A percentile compares a stretch with the other conserved stretches of the same genome.
Evolutionary conservation across 2,888 invertebrate species (phyloP).

Genomic region (Heliconius erato): DNA sequence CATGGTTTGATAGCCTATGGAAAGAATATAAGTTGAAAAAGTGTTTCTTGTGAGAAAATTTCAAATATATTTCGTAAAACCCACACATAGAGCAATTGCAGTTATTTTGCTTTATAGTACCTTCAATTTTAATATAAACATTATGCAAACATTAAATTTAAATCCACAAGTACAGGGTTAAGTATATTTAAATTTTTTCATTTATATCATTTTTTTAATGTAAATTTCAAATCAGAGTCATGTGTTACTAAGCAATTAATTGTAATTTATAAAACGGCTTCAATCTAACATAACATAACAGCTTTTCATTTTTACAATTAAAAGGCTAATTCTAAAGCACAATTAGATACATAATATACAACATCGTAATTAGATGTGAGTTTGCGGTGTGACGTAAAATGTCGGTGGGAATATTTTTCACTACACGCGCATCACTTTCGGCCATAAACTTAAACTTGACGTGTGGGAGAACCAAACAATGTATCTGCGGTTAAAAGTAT

Average conservation of each 20-base stretch:
- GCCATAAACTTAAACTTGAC: conserved; percentile 48
- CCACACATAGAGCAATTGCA: not conserved
- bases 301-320: conserved; percentile 6
- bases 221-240: not conserved
- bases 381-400: conserved; percentile 15
- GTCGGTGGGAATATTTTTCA: conserved; percentile 38
- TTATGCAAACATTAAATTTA: not conserved
- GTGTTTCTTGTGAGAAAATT: not conserved
- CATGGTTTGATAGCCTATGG: not conserved
- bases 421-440: conserved; percentile 37
- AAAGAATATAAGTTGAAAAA: not conserved
- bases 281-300: conserved; percentile 6
- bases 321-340: not conserved
- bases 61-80: not conserved
- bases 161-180: not conserved
- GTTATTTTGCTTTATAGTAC: not conserved
- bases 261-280: not conserved
- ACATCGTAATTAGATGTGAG: conserved; percentile 14
- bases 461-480: conserved; percentile 43
- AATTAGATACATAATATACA: not conserved
- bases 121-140: not conserved
- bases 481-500: conserved; percentile 41
- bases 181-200: not conserved
- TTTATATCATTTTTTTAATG: not conserved
- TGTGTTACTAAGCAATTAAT: not conserved